Evolutionary conservation across 2,113 vertebrate genomes (phyloP), one percentile per base, ranked within the genome.

Genomic region (Nothobranchius kuhntae): DNA sequence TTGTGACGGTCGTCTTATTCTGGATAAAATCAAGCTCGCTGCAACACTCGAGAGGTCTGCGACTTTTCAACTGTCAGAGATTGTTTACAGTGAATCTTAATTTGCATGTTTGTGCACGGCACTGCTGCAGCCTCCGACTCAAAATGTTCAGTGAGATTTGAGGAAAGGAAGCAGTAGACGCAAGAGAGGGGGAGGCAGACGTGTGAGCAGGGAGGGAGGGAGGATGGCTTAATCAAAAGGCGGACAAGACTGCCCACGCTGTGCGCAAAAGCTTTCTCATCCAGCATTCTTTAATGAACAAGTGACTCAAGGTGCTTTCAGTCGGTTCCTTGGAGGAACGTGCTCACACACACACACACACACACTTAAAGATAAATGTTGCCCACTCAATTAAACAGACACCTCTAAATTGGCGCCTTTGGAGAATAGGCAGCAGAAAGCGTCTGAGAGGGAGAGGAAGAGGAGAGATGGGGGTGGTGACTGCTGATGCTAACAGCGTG

Each of bases 211-310:
- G 47, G 53, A 52, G 53, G 59, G 21, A 61, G 65, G 59, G 21
- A 61, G 65, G 53, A 75, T 21, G 67, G 57, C 73, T 88, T 85
- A 65, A 86, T 85, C 75, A 83, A 82, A 78, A 80, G 69, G 51
- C 40, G 38, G 71, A 81, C 58, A 85, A 71, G 84, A 68, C 75
- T 81, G 54, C 68, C 81, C 65, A 67, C 60, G 50, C 80, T 71
- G 74, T 62, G 75, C 73, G 80, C 61, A 72, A 82, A 85, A 59
- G 61, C 71, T 80, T 79, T 83, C 66, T 77, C 67, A 61, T 71
- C 65, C 62, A 54, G 65, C 74, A 65, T 40, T 60, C 75, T 88
- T 82, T 91, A 88, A 89, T 90, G 85, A 87, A 85, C 78, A 76
- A 81, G 81, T 66, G 79, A 80, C 77, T 87, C 70, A 67, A 87